Percentiles rank a stretch among this genome's conserved stretches.
phyloP scores from a whole-genome alignment of 2,888 invertebrate species.

The Stenurella melanura region DNA sequence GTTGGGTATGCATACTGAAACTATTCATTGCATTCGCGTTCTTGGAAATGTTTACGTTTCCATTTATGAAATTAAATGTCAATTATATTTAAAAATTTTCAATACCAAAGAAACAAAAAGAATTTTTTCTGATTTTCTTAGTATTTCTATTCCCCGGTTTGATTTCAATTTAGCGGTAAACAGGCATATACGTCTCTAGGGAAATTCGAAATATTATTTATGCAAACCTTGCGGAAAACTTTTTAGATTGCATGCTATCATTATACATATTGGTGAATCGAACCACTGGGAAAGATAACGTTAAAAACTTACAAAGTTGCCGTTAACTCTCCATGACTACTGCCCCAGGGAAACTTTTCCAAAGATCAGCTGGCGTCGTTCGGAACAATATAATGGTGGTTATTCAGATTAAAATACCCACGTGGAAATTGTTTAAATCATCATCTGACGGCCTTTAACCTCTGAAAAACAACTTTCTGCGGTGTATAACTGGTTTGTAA shows the following conservation, averaged over 20 bases:
- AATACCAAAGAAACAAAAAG: not conserved
- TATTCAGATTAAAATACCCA: no score
- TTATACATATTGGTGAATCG: constrained; percentile 65
- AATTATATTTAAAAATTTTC: no score
- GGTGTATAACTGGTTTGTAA: no score
- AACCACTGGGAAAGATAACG: constrained; percentile 64
- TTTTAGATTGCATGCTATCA: constrained; percentile 60
- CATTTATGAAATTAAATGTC: no score
- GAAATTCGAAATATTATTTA: constrained; percentile 56
- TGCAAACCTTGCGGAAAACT: constrained; percentile 56
- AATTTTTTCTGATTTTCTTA: not conserved
- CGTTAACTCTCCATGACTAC: constrained; percentile 57
- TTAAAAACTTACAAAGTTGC: constrained; percentile 60
- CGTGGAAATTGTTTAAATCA: no score
- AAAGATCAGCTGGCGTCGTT: not conserved
- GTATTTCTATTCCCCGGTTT: not conserved
- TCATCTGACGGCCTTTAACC: no score
- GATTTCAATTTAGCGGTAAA: constrained; percentile 21
- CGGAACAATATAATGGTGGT: no score
- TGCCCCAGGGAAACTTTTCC: constrained; percentile 32
- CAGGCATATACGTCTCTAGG: constrained; percentile 36
- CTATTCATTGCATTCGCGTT: no score
- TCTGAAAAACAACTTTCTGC: no score
- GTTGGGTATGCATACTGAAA: no score
- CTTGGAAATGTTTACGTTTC: no score